A percentile compares a stretch with the other conserved stretches of the same genome.
These are phyloP conservation scores for Orius laevigatus DNA, from an alignment of 1,140 invertebrate species.

Conservation along the genomic window DNA sequence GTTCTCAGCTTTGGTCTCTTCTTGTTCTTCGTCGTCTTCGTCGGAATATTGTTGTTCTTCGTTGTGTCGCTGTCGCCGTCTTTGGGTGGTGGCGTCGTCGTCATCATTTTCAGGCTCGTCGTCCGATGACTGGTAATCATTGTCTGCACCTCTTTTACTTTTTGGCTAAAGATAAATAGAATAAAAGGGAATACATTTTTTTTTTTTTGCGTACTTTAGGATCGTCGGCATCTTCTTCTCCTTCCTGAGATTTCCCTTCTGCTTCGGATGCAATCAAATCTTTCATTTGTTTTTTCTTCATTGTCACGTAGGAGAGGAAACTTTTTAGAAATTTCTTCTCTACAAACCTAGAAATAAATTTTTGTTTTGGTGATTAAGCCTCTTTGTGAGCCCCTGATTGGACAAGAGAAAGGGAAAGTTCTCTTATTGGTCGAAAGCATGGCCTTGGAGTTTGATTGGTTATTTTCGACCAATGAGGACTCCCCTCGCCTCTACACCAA, in stretches of 20 bases:
- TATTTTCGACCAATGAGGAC: too few species aligned
- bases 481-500: too few species aligned
- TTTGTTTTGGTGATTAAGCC: too few species aligned
- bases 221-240: conserved; percentile 32
- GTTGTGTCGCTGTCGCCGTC: conserved; percentile 26
- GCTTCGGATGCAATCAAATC: conserved; percentile 18
- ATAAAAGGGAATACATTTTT: not conserved
- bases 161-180: not conserved
- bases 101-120: conserved; percentile 39
- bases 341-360: conserved; percentile 33
- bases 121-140: conserved; percentile 39
- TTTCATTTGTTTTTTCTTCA: conserved; percentile 22
- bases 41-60: conserved; percentile 21
- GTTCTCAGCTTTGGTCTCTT: conserved; percentile 24
- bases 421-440: too few species aligned
- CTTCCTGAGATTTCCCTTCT: conserved; percentile 25
- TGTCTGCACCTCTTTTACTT: conserved; percentile 22
- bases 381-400: too few species aligned
- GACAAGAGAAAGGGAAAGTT: too few species aligned
- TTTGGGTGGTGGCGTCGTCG: conserved; percentile 39
- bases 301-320: conserved; percentile 23
- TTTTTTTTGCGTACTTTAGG: conserved; percentile 4
- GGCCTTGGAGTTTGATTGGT: too few species aligned
- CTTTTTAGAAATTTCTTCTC: conserved; percentile 40
- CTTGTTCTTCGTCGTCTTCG: conserved; percentile 26